phyloP scores from a whole-genome alignment of 1,140 invertebrate species.

The Lordiphosa clarofinis region DNA sequence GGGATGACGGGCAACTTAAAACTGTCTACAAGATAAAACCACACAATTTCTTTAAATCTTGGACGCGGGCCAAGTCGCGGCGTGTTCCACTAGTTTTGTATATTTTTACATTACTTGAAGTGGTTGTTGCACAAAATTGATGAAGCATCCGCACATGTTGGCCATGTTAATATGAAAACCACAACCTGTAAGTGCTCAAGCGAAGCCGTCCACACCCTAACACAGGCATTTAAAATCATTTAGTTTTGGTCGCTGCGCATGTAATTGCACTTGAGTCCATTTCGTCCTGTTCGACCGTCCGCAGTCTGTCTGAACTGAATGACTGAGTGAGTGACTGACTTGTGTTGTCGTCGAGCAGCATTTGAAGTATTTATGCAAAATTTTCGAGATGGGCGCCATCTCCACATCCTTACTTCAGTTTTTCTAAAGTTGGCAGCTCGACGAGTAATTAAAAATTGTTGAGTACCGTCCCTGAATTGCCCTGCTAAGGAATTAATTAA shows the following conservation, averaged over 20 bases:
- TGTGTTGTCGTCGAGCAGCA: slow-evolving; percentile 3
- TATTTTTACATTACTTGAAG: too few species aligned
- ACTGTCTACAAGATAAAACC: too few species aligned
- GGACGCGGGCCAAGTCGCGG: too few species aligned
- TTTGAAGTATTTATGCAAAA: slow-evolving; percentile 34
- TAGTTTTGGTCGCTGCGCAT: slow-evolving; percentile 26
- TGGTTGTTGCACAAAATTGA: too few species aligned
- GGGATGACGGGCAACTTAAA: too few species aligned
- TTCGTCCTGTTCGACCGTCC: not conserved
- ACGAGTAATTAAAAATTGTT: slow-evolving; percentile 52
- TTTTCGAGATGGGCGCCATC: slow-evolving; percentile 39
- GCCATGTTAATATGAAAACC: too few species aligned
- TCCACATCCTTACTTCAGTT: slow-evolving; percentile 7
- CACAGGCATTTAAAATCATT: slow-evolving; percentile 29
- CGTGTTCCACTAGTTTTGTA: too few species aligned
- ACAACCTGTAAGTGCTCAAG: slow-evolving; percentile 36
- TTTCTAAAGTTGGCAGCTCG: slow-evolving; percentile 30
- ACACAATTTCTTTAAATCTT: too few species aligned
- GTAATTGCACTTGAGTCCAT: slow-evolving; percentile 25
- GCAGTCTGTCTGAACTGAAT: not conserved
- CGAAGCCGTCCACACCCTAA: slow-evolving; percentile 16
- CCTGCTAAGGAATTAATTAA: slow-evolving; percentile 16
- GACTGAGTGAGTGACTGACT: not conserved
- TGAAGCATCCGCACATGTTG: too few species aligned
- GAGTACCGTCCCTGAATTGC: slow-evolving; percentile 16